Conservation (phyloP, 2,888 invertebrate genomes). For the Cephus pulcher region DNA sequence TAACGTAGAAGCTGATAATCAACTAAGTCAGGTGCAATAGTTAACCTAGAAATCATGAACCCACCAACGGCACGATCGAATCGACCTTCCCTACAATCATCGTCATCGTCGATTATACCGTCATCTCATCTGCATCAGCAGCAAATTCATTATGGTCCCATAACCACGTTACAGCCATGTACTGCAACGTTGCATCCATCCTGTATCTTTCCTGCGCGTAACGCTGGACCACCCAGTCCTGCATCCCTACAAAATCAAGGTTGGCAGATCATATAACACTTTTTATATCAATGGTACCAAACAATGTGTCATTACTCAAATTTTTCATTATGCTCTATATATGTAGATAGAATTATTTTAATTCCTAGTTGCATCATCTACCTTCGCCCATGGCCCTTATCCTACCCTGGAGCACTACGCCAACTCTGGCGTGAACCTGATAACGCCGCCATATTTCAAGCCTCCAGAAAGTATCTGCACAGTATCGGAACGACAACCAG, state of each 20-base stretch:
- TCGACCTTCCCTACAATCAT: conserved; percentile 43
- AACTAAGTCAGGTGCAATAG: not conserved
- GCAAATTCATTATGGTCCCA: conserved; percentile 53
- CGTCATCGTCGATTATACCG: conserved; percentile 28
- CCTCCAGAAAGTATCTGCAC: conserved; percentile 50
- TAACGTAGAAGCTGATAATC: conserved; percentile 5
- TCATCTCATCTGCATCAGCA: conserved; percentile 35
- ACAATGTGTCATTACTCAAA: not conserved
- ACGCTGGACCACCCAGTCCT: conserved; percentile 34
- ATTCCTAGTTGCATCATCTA: conserved; percentile 49
- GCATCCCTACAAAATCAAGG: conserved; percentile 47
- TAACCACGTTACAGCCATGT: conserved; percentile 49
- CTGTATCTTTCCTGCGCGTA: conserved; percentile 48
- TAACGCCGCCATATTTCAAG: conserved; percentile 54
- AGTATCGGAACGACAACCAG: conserved; percentile 42
- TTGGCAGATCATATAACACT: conserved; percentile 12
- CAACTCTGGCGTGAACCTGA: conserved; percentile 40
- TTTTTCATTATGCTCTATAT: not conserved
- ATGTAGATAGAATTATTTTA: conserved; percentile 22
- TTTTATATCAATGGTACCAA: not conserved
- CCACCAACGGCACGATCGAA: conserved; percentile 48
- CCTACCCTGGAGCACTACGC: conserved; percentile 46
- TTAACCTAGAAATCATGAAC: conserved; percentile 48
- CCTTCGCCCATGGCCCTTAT: conserved; percentile 44
- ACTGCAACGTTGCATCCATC: conserved; percentile 46